phyloP scores from a whole-genome alignment of 2,888 invertebrate genomes.

The Euproctis similis region DNA sequence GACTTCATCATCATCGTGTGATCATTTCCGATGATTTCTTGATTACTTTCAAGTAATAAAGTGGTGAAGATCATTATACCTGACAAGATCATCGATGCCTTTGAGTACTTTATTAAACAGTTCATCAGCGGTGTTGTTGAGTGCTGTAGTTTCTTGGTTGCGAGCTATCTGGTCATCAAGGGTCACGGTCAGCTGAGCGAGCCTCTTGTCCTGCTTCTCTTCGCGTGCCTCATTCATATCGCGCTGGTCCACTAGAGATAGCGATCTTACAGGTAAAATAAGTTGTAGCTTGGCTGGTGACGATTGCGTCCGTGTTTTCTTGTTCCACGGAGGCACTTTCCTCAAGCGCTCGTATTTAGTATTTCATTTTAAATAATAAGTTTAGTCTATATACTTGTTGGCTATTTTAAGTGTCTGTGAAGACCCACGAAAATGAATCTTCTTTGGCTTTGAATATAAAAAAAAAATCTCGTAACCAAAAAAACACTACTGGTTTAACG shows the following conservation, averaged over 20 bases:
- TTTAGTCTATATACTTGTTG: too few relatives aligned
- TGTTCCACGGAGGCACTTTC: too few relatives aligned
- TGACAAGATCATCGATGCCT: conserved; percentile 5
- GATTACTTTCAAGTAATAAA: background rate
- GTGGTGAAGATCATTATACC: background rate
- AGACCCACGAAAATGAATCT: too few relatives aligned
- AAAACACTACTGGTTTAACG: background rate
- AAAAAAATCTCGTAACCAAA: too few relatives aligned
- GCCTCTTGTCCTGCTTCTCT: conserved; percentile 2
- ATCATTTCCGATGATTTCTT: background rate
- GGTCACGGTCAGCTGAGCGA: background rate
- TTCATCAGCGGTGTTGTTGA: background rate
- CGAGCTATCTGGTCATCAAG: background rate
- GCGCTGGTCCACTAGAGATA: conserved; percentile 3
- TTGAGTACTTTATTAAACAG: conserved; percentile 1
- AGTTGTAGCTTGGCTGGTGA: too few relatives aligned
- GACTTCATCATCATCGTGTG: background rate
- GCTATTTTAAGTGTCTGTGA: too few relatives aligned
- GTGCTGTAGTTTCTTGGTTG: background rate
- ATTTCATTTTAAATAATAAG: too few relatives aligned
- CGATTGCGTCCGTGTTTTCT: too few relatives aligned
- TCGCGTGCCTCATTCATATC: conserved; percentile 3
- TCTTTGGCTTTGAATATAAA: too few relatives aligned
- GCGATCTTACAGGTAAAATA: too few relatives aligned
- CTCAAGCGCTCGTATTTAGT: too few relatives aligned